Evolutionary conservation across 2,113 vertebrate genomes (phyloP), one percentile per base, ranked within the genome.

Genomic region (Myotis yumanensis): DNA sequence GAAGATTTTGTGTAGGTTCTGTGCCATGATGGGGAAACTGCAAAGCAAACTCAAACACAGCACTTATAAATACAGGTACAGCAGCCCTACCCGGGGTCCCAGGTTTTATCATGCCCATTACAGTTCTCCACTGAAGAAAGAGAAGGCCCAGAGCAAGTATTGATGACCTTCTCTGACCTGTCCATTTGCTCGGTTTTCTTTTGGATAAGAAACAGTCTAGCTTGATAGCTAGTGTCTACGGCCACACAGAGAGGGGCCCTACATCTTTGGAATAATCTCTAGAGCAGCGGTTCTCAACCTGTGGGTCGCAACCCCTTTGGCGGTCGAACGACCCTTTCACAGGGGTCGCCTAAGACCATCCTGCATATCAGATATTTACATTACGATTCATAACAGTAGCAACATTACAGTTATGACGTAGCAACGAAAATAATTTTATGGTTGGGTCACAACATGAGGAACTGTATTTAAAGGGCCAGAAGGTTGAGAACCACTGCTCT

Each of bases 21-120:
- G 48, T 51, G 23, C 68, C 2, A 28, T 68, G 66, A 99, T 99
- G 99, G 99, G 99, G 40, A 99, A 99, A 96, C 98, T 99, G 69
- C 99, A 99, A 97, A 99, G 99, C 97, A 99, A 99, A 97, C 97
- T 99, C 97, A 98, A 98, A 92, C 97, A 98, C 95, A 98, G 98
- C 94, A 98, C 98, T 32, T 97, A 98, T 22, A 98, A 98, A 89
- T 99, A 99, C 98, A 99, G 99, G 99, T 99, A 97, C 82, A 75
- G 95, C 96, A 68, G 9, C 0, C 0, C 48, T 69, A 0, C 11
- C 22, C 0, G 8, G 77, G 54, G 2, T 23, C 80, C 59, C 86
- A 20, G 23, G 28, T n/a, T 52, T 77, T 82, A 46, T 17, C 81
- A 20, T 4, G n/a, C 6, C 7, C 11, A 5, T 81, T 77, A 30